Evolutionary conservation across 1,140 invertebrate genomes (phyloP).

Genomic region (Danaus melanippus): DNA sequence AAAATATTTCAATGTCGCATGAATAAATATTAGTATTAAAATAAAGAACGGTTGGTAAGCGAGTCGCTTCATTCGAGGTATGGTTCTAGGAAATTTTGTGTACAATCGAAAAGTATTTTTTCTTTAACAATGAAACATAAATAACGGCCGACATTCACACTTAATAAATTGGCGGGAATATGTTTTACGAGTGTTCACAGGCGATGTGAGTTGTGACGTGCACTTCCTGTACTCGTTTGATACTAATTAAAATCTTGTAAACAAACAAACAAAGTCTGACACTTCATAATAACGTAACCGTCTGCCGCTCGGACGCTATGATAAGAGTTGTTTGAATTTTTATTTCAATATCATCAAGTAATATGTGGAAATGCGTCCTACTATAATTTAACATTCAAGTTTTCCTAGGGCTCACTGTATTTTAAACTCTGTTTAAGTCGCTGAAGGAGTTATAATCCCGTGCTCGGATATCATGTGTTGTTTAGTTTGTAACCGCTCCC

Average conservation of each 20-base stretch:
- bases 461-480: neutral
- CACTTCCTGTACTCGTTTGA: conserved; percentile 14
- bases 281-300: neutral
- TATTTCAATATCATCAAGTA: conserved; percentile 4
- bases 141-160: conserved; percentile 10
- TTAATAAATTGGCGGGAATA: conserved; percentile 10
- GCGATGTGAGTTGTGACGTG: conserved; percentile 9
- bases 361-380: neutral
- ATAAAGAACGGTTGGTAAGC: too few species aligned
- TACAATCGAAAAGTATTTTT: conserved; percentile 7
- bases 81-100: conserved; percentile 2
- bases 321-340: conserved; percentile 3
- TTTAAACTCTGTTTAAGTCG: neutral
- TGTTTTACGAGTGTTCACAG: conserved; percentile 18
- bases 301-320: too few species aligned
- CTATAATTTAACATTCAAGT: neutral
- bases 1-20: too few species aligned
- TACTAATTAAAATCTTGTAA: conserved; percentile 19
- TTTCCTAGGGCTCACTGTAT: conserved; percentile 4
- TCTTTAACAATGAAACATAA: conserved; percentile 16
- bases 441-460: neutral
- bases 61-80: too few species aligned
- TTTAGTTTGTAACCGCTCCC: conserved; percentile 16
- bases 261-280: conserved; percentile 2
- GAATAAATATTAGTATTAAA: too few species aligned